phyloP scores from a whole-genome alignment of 2,113 vertebrate genomes.

The Sturnus vulgaris region DNA sequence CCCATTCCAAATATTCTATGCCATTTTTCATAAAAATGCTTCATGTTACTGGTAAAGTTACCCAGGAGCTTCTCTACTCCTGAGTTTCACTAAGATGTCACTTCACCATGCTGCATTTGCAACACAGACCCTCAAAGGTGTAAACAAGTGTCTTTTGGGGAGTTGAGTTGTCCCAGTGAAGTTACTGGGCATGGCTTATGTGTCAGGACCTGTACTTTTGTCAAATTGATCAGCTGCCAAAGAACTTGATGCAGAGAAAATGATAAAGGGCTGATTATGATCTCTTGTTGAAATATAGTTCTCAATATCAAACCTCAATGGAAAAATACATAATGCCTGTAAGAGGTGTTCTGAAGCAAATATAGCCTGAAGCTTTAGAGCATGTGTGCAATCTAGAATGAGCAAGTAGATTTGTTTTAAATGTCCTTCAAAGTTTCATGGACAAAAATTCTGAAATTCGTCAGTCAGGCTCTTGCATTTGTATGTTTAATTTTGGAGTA shows the following conservation, averaged over 20 bases:
- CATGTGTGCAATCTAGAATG: not conserved
- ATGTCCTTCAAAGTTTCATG: not conserved
- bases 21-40: not conserved
- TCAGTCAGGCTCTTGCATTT: not conserved
- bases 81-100: not conserved
- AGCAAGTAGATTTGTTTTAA: not conserved
- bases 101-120: not conserved
- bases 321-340: not conserved
- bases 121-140: not conserved
- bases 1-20: not conserved
- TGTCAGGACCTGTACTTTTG: not conserved
- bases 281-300: not conserved
- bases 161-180: not conserved
- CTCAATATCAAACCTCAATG: not conserved
- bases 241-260: not conserved
- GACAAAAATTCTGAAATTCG: not conserved
- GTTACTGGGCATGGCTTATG: not conserved
- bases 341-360: not conserved
- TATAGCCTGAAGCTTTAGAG: not conserved
- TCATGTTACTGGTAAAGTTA: not conserved
- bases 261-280: not conserved
- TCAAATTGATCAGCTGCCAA: not conserved
- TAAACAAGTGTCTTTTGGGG: not conserved
- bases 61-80: not conserved
- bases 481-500: not conserved